A percentile compares a stretch with the other conserved stretches of the same genome.
Evolutionary conservation across 2,797 vertebrate species (phyloP).

Genomic region (Nannoperca obscura): DNA sequence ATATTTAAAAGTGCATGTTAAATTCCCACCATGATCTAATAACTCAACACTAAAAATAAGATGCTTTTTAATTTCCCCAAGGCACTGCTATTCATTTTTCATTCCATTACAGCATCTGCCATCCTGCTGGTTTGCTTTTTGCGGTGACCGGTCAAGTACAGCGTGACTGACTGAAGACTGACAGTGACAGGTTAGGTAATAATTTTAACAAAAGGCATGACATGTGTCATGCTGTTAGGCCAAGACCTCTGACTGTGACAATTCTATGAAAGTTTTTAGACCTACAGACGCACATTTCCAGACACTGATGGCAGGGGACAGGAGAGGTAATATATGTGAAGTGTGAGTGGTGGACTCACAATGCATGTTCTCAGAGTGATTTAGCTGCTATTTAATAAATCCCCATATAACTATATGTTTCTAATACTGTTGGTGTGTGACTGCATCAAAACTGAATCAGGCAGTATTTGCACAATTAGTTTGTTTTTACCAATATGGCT

Average conservation of each 20-base stretch:
- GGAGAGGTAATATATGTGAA: slow-evolving; percentile 8
- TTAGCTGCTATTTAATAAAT: slow-evolving; percentile 16
- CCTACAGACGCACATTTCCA: slow-evolving; percentile 4
- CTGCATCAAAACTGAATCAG: slow-evolving; percentile 6
- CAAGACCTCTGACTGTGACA: slow-evolving; percentile 9
- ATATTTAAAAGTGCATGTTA: slow-evolving; percentile 2
- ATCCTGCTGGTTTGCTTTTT: slow-evolving; percentile 46
- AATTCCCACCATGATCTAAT: not conserved
- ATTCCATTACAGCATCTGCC: slow-evolving; percentile 28
- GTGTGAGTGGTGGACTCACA: slow-evolving; percentile 36
- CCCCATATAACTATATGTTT: not conserved
- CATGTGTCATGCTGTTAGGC: not conserved
- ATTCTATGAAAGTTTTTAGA: not conserved
- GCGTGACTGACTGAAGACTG: slow-evolving; percentile 22
- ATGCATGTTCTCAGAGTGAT: slow-evolving; percentile 16
- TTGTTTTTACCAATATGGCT: slow-evolving; percentile 16
- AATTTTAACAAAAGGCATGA: slow-evolving; percentile 41
- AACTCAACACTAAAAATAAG: not conserved
- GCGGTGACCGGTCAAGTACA: slow-evolving; percentile 11
- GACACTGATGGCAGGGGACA: not conserved
- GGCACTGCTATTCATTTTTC: slow-evolving; percentile 23
- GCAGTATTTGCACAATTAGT: slow-evolving; percentile 30
- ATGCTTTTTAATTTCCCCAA: slow-evolving; percentile 16
- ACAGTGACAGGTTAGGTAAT: slow-evolving; percentile 20
- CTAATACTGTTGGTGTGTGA: not conserved